Base-by-base conservation (phyloP, 2,797 vertebrate species). In the Xiphorhynchus erythropygius region DNA sequence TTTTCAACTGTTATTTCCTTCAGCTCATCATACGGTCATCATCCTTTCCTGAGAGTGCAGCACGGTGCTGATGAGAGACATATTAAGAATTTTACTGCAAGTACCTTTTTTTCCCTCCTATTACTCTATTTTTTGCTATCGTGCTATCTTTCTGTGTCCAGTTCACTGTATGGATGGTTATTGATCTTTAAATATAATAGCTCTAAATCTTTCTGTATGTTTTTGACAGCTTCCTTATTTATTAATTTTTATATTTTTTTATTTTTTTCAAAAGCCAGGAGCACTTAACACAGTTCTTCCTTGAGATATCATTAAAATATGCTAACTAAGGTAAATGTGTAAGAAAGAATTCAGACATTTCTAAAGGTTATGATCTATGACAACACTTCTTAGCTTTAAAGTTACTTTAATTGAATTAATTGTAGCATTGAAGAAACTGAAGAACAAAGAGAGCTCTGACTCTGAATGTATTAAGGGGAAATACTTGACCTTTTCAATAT, bases 391-490 rank as follows among this genome's bases (percentile, higher is more conserved):
- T 67, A 96, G 64, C 83, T 96, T 95, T 93, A 89, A 87, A 96
- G 68, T 92, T 93, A 62, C n/a, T 95, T 97, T 97, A 97, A 97
- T 96, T 96, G 89, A 97, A 97, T 97, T 97, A 97, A 97, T 97
- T 97, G 77, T 94, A 96, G 7, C 90, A 85, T 16, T 91, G 89
- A 96, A 96, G 77, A 94, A 96, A 79, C 63, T 73, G 67, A 97
- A 94, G 76, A 94, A 97, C 69, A 97, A 97, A 96, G 93, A 94
- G 53, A 62, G 30, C 33, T 90, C 80, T 95, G 76, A 84, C 63
- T 92, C 68, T 87, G 87, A 97, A 96, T 39, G 11, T 85, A 96
- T 97, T 97, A 84, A 80, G 18, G 30, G 46, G 88, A 94, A 91
- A 92, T 88, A 46, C 77, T 90, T 97, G 97, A 97, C 97, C 97